phyloP scores from a whole-genome alignment of 1,140 invertebrate genomes.

The Globodera ellingtonae region DNA sequence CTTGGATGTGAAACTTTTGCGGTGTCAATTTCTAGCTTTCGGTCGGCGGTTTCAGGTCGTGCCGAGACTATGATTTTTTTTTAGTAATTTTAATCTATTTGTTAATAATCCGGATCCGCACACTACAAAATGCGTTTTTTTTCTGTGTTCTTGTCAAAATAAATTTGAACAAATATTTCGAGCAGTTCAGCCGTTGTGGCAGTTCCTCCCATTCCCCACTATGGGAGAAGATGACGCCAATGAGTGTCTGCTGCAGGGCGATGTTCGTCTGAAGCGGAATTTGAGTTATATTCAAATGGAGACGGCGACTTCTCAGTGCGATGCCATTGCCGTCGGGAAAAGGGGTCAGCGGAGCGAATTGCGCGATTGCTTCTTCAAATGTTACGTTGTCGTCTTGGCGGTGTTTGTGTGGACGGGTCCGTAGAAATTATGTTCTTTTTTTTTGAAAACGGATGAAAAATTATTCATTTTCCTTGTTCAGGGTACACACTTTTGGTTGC shows the following conservation, averaged over 20 bases:
- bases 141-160: too few relatives aligned
- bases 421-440: neutral
- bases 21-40: too few relatives aligned
- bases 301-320: neutral
- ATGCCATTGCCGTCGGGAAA: neutral
- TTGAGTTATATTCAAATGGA: neutral
- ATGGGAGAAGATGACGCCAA: neutral
- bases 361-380: constrained; percentile 14
- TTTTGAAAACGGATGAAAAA: too few relatives aligned
- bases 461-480: neutral
- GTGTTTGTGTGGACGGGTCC: constrained; percentile 28
- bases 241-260: neutral
- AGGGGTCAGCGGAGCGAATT: neutral
- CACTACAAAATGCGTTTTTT: too few relatives aligned
- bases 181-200: too few relatives aligned
- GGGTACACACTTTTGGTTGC: constrained; percentile 24
- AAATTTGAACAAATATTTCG: too few relatives aligned
- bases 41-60: too few relatives aligned
- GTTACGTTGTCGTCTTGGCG: constrained; percentile 17
- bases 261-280: neutral
- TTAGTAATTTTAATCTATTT: too few relatives aligned
- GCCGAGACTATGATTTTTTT: too few relatives aligned
- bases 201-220: neutral
- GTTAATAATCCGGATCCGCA: too few relatives aligned
- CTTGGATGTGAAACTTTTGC: too few relatives aligned